Conservation (phyloP, 1,140 invertebrate species). For the Zaprionus ghesquierei region DNA sequence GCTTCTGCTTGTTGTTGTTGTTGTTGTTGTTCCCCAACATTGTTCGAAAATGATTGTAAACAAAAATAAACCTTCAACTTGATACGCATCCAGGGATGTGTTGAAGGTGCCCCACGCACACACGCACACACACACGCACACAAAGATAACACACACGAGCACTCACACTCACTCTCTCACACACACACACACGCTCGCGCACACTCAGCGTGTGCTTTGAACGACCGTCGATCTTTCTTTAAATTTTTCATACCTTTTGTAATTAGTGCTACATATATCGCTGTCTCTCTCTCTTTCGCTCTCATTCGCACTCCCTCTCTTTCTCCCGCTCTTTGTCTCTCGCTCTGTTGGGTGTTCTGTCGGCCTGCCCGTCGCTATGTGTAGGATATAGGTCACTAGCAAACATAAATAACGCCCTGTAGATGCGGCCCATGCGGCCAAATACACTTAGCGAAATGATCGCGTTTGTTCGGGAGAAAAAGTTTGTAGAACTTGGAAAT, state of each 20-base stretch:
- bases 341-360: not conserved
- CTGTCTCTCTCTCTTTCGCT: not conserved
- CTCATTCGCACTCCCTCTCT: not conserved
- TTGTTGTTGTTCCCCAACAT: constrained; percentile 37
- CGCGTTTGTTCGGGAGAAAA: not conserved
- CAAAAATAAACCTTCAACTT: constrained; percentile 83
- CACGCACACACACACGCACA: constrained; percentile 17
- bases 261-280: constrained; percentile 11
- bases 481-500: not conserved
- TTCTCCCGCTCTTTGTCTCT: not conserved
- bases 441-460: constrained; percentile 18
- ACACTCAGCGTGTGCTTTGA: not conserved
- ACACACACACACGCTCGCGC: constrained; percentile 5
- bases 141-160: constrained; percentile 26
- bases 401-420: constrained; percentile 56
- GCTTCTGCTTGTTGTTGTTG: constrained; percentile 37
- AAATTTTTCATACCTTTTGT: constrained; percentile 47
- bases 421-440: constrained; percentile 12
- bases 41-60: constrained; percentile 73
- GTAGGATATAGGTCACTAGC: constrained; percentile 58
- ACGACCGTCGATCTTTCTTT: constrained; percentile 27
- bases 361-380: not conserved
- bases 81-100: constrained; percentile 81
- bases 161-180: constrained; percentile 5
- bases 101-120: constrained; percentile 65